Percentiles rank a stretch among this genome's conserved stretches.
These are phyloP conservation scores for Drosophila lutescens DNA, from an alignment of 2,888 invertebrate species.

Conservation along the genomic window DNA sequence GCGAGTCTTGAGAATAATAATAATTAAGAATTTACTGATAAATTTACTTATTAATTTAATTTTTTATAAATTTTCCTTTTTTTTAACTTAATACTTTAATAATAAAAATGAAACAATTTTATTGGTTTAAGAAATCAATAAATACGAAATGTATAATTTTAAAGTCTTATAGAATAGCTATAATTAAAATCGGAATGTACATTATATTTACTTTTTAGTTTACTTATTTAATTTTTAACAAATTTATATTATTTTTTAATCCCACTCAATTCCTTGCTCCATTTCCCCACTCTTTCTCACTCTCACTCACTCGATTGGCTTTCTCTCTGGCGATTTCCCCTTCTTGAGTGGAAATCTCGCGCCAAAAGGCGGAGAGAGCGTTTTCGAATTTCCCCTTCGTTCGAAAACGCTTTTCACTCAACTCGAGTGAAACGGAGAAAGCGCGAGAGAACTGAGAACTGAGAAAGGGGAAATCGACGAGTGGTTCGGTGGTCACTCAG, in stretches of 20 bases:
- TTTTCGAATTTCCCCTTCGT: conserved; percentile 34
- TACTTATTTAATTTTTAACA: too few relatives aligned
- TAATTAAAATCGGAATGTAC: too few relatives aligned
- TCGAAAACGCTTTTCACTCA: conserved; percentile 37
- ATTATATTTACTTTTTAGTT: too few relatives aligned
- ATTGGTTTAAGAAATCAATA: too few relatives aligned
- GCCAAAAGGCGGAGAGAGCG: neutral
- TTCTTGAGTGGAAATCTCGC: conserved; percentile 45
- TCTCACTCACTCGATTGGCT: conserved; percentile 1
- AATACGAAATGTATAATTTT: too few relatives aligned
- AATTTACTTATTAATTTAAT: too few relatives aligned
- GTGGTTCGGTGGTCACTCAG: conserved; percentile 15
- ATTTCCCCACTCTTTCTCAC: conserved; percentile 2
- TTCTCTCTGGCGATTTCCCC: conserved; percentile 40
- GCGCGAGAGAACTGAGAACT: conserved; percentile 11
- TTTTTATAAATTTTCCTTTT: too few relatives aligned
- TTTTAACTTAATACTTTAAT: too few relatives aligned
- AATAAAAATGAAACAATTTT: too few relatives aligned
- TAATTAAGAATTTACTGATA: too few relatives aligned
- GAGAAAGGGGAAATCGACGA: conserved; percentile 17
- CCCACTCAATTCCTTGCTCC: conserved; percentile 10
- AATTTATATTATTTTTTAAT: neutral
- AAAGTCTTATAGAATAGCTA: too few relatives aligned
- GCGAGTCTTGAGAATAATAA: too few relatives aligned
- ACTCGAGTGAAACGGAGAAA: conserved; percentile 2